Evolutionary conservation across 2,888 invertebrate species (phyloP).

Genomic region (Malacosoma neustria): DNA sequence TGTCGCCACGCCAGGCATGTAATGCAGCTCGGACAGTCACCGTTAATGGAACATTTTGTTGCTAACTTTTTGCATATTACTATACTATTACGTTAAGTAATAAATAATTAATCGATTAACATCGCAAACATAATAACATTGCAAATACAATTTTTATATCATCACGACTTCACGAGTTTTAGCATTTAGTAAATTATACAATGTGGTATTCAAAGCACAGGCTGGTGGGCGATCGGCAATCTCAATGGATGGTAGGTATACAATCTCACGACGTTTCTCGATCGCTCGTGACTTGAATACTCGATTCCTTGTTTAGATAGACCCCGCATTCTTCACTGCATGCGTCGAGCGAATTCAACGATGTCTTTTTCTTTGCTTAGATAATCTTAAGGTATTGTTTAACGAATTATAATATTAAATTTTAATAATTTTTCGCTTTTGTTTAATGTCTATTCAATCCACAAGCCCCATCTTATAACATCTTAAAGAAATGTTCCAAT

Average conservation of each 20-base stretch:
- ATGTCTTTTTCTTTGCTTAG: slow-evolving; percentile 1
- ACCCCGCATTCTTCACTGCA: slow-evolving; percentile 16
- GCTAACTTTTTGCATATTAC: slow-evolving; percentile 49
- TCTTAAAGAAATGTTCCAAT: too few species aligned
- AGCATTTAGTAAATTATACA: slow-evolving; percentile 60
- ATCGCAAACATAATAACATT: not conserved
- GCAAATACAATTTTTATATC: slow-evolving; percentile 23
- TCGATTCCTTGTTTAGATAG: slow-evolving; percentile 18
- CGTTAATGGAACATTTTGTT: slow-evolving; percentile 55
- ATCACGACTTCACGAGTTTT: slow-evolving; percentile 39
- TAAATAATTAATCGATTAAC: not conserved
- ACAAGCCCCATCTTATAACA: too few species aligned
- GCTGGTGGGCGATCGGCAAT: slow-evolving; percentile 37
- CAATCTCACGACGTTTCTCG: slow-evolving; percentile 50
- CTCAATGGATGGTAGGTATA: slow-evolving; percentile 20
- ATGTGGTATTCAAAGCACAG: slow-evolving; percentile 54
- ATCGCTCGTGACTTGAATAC: slow-evolving; percentile 50
- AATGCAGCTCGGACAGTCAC: slow-evolving; percentile 65
- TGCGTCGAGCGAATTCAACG: not conserved
- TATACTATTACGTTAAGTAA: not conserved
- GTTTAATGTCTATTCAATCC: too few species aligned
- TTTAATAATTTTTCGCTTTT: too few species aligned
- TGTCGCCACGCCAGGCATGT: slow-evolving; percentile 52
- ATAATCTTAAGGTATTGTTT: too few species aligned
- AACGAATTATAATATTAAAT: too few species aligned